A percentile compares a stretch with the other conserved stretches of the same genome.
phyloP scores from a whole-genome alignment of 2,888 invertebrate genomes.

The Lasiommata megera region DNA sequence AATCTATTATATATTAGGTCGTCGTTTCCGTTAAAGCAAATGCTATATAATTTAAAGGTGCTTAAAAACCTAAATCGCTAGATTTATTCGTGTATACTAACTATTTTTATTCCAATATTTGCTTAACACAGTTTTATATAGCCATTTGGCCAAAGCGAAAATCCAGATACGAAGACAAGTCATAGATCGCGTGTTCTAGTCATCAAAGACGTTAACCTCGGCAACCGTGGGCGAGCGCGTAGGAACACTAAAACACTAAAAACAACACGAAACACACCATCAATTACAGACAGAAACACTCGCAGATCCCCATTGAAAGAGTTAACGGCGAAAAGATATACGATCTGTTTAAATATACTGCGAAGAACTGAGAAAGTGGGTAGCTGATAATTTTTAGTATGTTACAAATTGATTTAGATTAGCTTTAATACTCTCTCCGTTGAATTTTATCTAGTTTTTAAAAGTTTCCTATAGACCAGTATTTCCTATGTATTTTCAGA shows the following conservation, averaged over 20 bases:
- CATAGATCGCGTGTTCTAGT: conserved; percentile 13
- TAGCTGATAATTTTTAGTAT: not conserved
- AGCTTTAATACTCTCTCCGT: not conserved
- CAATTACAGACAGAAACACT: conserved; percentile 42
- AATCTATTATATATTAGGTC: no score
- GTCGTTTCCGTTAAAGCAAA: no score
- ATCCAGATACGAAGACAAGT: not conserved
- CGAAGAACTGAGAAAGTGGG: not conserved
- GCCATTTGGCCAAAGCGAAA: not conserved
- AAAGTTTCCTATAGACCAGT: no score
- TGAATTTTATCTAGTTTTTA: not conserved
- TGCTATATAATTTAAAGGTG: no score
- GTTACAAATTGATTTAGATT: not conserved
- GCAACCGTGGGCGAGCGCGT: conserved; percentile 50
- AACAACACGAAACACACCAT: conserved; percentile 45
- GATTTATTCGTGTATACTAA: no score
- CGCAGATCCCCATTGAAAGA: conserved; percentile 29
- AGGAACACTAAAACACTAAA: conserved; percentile 47
- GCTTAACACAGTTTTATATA: not conserved
- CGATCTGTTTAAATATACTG: not conserved
- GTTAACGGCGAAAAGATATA: conserved; percentile 4
- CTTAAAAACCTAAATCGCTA: no score
- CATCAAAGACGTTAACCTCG: conserved; percentile 46
- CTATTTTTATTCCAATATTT: no score
- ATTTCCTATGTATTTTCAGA: no score